Conservation (phyloP, 2,113 vertebrate species). For the Pollachius pollachius region DNA sequence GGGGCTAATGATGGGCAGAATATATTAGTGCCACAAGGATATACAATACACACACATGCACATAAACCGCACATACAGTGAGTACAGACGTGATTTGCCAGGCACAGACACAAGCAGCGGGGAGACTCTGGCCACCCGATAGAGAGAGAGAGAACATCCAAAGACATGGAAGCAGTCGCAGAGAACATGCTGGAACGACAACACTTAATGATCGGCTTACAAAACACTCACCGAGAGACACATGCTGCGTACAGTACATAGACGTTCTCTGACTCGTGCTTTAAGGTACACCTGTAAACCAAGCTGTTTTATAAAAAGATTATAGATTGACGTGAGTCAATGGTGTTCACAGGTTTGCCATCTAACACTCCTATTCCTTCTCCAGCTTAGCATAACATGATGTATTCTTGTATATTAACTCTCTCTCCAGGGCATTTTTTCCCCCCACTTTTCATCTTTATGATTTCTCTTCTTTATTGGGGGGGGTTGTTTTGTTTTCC, state of each 20-base stretch:
- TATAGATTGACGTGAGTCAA: constrained; percentile 60
- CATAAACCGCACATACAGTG: constrained; percentile 2
- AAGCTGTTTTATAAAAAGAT: constrained; percentile 74
- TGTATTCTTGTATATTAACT: constrained; percentile 80
- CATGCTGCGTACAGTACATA: constrained; percentile 71
- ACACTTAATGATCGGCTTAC: constrained; percentile 47
- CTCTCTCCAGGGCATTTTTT: constrained; percentile 74
- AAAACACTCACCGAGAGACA: constrained; percentile 59
- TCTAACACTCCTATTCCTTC: constrained; percentile 68
- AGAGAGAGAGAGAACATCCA: constrained; percentile 56
- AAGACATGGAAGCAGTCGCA: constrained; percentile 56
- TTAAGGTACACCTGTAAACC: constrained; percentile 80
- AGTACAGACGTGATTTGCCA: not conserved
- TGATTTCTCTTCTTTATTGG: constrained; percentile 31
- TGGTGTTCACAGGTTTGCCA: constrained; percentile 67
- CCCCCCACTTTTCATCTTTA: constrained; percentile 46
- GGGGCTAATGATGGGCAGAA: constrained; percentile 53
- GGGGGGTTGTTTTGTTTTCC: constrained; percentile 29
- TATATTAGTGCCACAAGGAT: not conserved
- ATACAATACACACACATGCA: constrained; percentile 15
- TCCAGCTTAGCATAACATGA: constrained; percentile 69
- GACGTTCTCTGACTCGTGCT: constrained; percentile 70
- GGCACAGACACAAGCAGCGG: constrained; percentile 34
- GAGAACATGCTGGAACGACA: not conserved
- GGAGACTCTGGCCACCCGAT: constrained; percentile 52